Evolutionary conservation across 2,113 vertebrate species (phyloP).

Genomic region (Marmota flaviventris): DNA sequence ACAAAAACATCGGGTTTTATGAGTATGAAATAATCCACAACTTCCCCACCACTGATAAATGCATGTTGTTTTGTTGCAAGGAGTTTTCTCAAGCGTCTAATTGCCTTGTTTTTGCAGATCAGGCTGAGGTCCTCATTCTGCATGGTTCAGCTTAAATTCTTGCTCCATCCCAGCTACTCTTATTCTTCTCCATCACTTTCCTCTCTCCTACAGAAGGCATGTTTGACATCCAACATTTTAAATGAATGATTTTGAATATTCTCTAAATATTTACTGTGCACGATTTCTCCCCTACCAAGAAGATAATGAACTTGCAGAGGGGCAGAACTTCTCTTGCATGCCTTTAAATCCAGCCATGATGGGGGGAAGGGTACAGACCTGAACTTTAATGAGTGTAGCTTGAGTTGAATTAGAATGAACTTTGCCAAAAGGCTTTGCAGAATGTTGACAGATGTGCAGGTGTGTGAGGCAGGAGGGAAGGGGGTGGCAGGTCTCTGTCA

Average conservation of each 20-base stretch:
- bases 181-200: background rate
- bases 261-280: background rate
- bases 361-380: background rate
- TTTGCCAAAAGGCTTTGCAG: constrained; percentile 68
- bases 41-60: background rate
- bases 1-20: background rate
- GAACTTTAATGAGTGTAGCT: background rate
- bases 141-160: background rate
- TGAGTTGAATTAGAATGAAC: constrained; percentile 62
- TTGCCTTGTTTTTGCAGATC: background rate
- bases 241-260: background rate
- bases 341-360: background rate
- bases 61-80: background rate
- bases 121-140: background rate
- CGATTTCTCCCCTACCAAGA: background rate
- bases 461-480: background rate
- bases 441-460: constrained; percentile 57
- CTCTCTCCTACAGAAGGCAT: background rate
- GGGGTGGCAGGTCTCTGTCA: background rate
- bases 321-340: background rate
- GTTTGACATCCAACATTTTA: background rate
- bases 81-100: background rate
- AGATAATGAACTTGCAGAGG: background rate
- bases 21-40: background rate
- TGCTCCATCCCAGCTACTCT: background rate